Evolutionary conservation across 1,140 invertebrate species (phyloP), one percentile per base, ranked within the genome.

Genomic region (Papilio polytes): DNA sequence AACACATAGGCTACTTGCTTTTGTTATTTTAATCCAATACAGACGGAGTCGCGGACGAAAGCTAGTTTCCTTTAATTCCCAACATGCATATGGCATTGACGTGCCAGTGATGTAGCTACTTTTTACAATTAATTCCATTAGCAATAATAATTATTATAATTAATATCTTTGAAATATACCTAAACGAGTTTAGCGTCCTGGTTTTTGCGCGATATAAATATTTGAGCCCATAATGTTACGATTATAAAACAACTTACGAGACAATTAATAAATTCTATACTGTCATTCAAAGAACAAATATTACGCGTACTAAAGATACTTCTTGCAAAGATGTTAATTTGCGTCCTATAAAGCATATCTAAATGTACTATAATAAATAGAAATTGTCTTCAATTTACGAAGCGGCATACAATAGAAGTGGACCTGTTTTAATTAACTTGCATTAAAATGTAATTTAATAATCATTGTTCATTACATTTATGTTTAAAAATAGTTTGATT

Each of bases 391-490:
- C 56, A 10, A 66, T 15, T 26, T 48, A n/a, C 7, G n/a, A 18
- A 2, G 20, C 36, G 41, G 18, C n/a, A 82, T 84, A 82, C 84
- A 78, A 80, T 83, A 80, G 84, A 82, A 56, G 85, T 74, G 85
- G 88, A 72, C 83, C 70, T 78, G 77, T 86, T 83, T 84, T 86
- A 88, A 89, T 89, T 89, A 89, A 87, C 81, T 86, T 81, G 80
- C 82, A 84, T 88, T 88, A 86, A 86, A 88, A 84, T 80, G 82
- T 86, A 86, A 87, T 85, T 87, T 85, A 84, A 87, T 84, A 88
- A 87, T 84, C 83, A 74, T n/a, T 86, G 80, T 78, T 59, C 59
- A 78, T 89, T 88, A 85, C 81, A 80, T 22, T 80, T 81, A 63
- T 83, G 74, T 63, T 84, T 81, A 80, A 85, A 82, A 83, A 80